phyloP scores from a whole-genome alignment of 2,113 vertebrate species.

The Nycticryphes semicollaris region DNA sequence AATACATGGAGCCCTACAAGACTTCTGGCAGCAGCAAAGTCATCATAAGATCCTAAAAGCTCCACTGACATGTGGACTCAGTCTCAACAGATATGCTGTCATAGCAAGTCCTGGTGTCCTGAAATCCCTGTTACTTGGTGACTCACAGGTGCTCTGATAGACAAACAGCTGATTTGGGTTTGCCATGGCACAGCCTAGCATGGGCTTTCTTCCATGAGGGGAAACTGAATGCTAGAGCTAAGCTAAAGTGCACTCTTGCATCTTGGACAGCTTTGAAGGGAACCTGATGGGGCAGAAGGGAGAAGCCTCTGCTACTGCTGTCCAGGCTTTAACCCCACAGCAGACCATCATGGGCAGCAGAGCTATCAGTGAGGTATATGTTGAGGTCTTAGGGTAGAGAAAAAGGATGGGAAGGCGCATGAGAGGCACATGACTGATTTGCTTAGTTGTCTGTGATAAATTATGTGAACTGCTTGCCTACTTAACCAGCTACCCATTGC shows the following conservation, averaged over 20 bases:
- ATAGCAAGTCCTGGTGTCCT: background rate
- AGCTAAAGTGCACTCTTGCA: background rate
- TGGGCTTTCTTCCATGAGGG: background rate
- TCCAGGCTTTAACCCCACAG: background rate
- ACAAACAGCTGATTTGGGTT: background rate
- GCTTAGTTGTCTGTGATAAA: background rate
- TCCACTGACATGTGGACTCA: background rate
- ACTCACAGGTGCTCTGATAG: background rate
- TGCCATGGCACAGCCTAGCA: background rate
- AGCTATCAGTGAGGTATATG: rapidly evolving
- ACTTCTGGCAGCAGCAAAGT: background rate
- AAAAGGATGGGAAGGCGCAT: background rate
- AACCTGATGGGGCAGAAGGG: background rate
- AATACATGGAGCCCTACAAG: background rate
- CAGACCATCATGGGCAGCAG: background rate
- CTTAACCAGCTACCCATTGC: background rate
- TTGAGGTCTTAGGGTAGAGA: background rate
- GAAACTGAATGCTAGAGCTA: background rate
- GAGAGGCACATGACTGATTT: background rate
- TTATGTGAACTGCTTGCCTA: background rate
- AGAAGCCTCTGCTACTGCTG: background rate
- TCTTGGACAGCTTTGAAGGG: background rate
- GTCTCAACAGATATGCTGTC: background rate
- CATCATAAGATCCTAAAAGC: background rate
- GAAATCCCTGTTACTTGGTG: background rate